Percentiles rank a stretch among this genome's conserved stretches.
These are phyloP conservation scores for Noctua janthina DNA, from an alignment of 2,888 invertebrate genomes.

Conservation along the genomic window DNA sequence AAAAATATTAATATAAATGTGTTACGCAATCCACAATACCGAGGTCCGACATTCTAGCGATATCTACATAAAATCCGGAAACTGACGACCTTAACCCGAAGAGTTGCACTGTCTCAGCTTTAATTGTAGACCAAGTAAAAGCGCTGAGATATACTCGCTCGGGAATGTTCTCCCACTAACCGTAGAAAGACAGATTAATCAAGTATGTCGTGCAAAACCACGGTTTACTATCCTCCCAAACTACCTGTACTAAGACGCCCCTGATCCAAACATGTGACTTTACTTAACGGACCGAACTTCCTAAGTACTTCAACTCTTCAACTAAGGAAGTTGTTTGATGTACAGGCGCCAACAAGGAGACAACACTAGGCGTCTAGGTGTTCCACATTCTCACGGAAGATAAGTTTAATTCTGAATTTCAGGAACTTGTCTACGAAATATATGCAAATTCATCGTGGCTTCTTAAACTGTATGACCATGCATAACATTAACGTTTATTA, in stretches of 20 bases:
- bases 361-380: conserved; percentile 50
- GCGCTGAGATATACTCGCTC: conserved; percentile 14
- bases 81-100: conserved; percentile 30
- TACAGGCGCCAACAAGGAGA: conserved; percentile 46
- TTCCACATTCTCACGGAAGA: conserved; percentile 43
- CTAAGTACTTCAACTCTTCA: conserved; percentile 51
- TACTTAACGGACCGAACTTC: conserved; percentile 58
- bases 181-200: conserved; percentile 49
- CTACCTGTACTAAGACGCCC: conserved; percentile 45
- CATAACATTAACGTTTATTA: background rate
- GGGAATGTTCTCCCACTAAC: conserved; percentile 29
- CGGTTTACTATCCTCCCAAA: conserved; percentile 40
- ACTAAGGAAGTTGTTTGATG: conserved; percentile 61
- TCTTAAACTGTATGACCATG: conserved; percentile 26
- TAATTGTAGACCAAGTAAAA: conserved; percentile 37
- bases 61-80: conserved; percentile 34
- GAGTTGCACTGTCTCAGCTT: conserved; percentile 49
- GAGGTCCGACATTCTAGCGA: conserved; percentile 19
- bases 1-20: conserved; percentile 29
- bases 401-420: conserved; percentile 50
- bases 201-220: conserved; percentile 54
- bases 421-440: conserved; percentile 29
- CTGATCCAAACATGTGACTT: conserved; percentile 56
- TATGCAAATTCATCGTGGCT: conserved; percentile 30
- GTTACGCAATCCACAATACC: conserved; percentile 22